Evolutionary conservation across 2,888 invertebrate genomes (phyloP).

Genomic region (Sinhomidia bicolor): DNA sequence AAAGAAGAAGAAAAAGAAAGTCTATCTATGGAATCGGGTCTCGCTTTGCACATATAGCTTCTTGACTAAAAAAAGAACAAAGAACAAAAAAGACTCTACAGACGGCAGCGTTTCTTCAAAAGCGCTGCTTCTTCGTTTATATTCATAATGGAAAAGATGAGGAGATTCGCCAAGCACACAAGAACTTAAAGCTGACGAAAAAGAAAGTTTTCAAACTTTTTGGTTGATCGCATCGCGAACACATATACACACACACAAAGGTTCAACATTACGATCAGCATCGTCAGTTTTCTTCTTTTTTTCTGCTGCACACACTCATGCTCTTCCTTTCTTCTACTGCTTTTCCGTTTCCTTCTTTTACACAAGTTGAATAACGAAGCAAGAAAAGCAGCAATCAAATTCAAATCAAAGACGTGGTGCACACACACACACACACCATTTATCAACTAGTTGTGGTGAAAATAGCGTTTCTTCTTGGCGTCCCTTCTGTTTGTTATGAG

Average conservation of each 20-base stretch:
- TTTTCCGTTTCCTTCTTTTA: constrained; percentile 23
- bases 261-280: neutral
- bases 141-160: neutral
- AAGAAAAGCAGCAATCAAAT: constrained; percentile 80
- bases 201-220: constrained; percentile 18
- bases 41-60: too few species aligned
- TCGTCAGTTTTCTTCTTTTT: neutral
- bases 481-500: neutral
- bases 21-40: neutral
- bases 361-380: constrained; percentile 79
- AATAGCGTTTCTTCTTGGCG: constrained; percentile 19
- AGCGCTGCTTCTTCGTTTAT: too few species aligned
- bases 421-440: constrained; percentile 71
- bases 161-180: neutral
- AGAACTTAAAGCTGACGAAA: neutral
- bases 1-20: neutral
- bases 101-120: neutral
- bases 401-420: constrained; percentile 80
- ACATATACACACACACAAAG: neutral
- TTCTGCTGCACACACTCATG: neutral
- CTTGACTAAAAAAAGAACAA: constrained; percentile 26
- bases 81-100: neutral
- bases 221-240: too few species aligned
- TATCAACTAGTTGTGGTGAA: constrained; percentile 57
- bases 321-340: neutral